These are phyloP conservation scores for Lasioglossum villosulum DNA, from an alignment of 2,888 invertebrate species.

Conservation along the genomic window DNA sequence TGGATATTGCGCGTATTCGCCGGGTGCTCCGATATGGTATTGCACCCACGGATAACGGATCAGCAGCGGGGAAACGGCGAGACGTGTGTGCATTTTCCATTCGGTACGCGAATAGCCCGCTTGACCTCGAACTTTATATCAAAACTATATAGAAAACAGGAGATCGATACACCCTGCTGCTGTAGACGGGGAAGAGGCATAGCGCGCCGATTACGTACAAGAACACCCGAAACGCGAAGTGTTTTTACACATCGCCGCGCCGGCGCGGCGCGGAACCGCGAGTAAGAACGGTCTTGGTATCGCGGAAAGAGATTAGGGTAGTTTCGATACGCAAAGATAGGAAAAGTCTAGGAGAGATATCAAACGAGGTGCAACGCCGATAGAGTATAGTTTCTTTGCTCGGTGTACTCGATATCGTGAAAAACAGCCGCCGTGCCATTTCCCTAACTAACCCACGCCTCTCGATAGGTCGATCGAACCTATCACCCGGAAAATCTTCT, in stretches of 20 bases:
- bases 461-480: slow-evolving; percentile 9
- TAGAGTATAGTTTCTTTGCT: background rate
- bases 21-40: slow-evolving; percentile 16
- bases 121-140: slow-evolving; percentile 49
- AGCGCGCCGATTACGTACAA: too few species aligned
- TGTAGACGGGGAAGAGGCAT: slow-evolving; percentile 9
- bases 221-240: too few species aligned
- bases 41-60: slow-evolving; percentile 33
- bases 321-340: background rate
- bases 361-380: background rate
- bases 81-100: slow-evolving; percentile 29
- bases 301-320: too few species aligned
- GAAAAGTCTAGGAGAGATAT: background rate
- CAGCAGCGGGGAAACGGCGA: slow-evolving; percentile 13
- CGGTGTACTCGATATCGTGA: slow-evolving; percentile 3
- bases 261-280: too few species aligned
- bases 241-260: too few species aligned
- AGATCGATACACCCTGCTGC: slow-evolving; percentile 32
- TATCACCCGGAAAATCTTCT: slow-evolving; percentile 4
- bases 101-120: slow-evolving; percentile 25
- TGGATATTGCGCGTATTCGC: slow-evolving; percentile 24
- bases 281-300: too few species aligned
- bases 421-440: background rate
- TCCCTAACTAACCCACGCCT: slow-evolving; percentile 4
- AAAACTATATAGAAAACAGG: slow-evolving; percentile 5